Percentiles rank a stretch among this genome's conserved stretches.
Evolutionary conservation across 2,113 vertebrate species (phyloP).

Genomic region (Vulpes lagopus): DNA sequence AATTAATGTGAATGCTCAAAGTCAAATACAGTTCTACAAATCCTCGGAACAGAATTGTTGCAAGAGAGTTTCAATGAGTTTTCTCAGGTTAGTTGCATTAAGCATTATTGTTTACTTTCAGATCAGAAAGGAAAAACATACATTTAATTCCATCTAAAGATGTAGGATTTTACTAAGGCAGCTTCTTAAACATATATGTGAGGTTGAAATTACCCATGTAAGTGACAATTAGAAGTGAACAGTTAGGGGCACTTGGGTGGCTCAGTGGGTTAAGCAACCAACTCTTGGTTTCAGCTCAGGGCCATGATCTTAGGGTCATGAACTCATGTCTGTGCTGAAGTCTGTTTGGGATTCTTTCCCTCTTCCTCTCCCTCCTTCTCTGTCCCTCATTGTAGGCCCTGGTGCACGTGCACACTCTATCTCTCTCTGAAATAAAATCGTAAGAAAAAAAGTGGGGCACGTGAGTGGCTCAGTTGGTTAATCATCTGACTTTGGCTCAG

Average conservation of each 20-base stretch:
- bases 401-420: neutral
- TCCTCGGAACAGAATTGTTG: neutral
- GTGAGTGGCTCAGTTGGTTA: too few species aligned
- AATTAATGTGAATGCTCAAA: neutral
- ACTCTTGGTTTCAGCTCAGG: neutral
- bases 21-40: neutral
- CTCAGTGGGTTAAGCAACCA: neutral
- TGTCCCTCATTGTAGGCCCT: neutral
- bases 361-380: neutral
- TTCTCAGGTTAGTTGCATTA: neutral
- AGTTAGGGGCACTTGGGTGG: neutral
- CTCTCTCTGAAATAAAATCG: neutral
- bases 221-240: neutral
- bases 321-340: neutral
- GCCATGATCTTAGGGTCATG: neutral
- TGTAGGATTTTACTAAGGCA: neutral
- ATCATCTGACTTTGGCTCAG: neutral
- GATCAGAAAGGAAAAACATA: neutral
- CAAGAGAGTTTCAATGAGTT: neutral
- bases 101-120: neutral
- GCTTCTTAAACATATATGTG: neutral
- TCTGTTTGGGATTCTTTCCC: neutral
- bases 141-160: neutral
- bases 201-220: neutral
- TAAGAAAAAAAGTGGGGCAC: neutral